Base-by-base conservation (phyloP, 2,888 invertebrate species). In the Boloria euphrosyne region DNA sequence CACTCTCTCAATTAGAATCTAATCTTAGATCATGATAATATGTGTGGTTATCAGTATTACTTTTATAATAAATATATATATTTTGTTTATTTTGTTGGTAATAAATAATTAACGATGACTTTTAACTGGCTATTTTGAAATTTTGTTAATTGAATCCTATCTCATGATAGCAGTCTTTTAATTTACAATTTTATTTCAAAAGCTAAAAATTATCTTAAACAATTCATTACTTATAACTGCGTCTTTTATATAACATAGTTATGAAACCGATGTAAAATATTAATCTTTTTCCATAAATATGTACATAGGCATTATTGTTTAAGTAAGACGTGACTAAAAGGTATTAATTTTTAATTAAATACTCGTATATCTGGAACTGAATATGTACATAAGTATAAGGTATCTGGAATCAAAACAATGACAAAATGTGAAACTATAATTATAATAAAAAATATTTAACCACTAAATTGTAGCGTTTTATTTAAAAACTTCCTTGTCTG, bases 41-140 rank as follows among this genome's bases (percentile, higher is more conserved):
- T 22, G 5, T 31, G n/a, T n/a, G 31, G 17, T 52, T 57, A 43
- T 64, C 64, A 64, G 64, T 59, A 59, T 59, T 59, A 59, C 49
- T 49, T 27, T 46, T 47, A 22, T 58, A 58, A 58, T 58, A 49
- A 58, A 49, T 17, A 6, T 17, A 10, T 16, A 46, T 27, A 22
- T 13, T 4, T 14, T 16, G 10, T 43, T 52, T 62, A 57, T 31
- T 31, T 31, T 7, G 31, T 31, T 31, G 31, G 7, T 31, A 31
- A 6, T 7, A 31, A 44, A 50, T 49, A 59, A n/a, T 14, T 46
- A 57, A 27, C 31, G 54, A 58, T 66, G 58, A 49, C 65, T 69
- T 60, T 71, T 65, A 69, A 66, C 68, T n/a, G 44, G 57, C n/a
- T 47, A 67, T 65, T 67, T 54, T 27, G 60, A 50, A 50, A 64